phyloP scores from a whole-genome alignment of 1,140 invertebrate genomes.

The Drosophila pectinifera region DNA sequence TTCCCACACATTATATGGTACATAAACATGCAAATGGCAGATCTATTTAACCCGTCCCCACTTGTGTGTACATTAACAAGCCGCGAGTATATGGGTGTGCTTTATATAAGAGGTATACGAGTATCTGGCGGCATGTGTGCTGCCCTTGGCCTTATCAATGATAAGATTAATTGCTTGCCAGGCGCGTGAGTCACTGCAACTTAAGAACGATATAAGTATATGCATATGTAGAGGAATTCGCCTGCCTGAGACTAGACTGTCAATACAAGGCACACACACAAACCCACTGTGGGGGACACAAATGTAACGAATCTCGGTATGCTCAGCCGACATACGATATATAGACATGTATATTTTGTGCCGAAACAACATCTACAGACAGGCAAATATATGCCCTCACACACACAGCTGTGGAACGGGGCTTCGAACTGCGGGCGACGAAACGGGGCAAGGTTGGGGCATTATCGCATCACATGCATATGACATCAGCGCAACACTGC shows the following conservation, averaged over 20 bases:
- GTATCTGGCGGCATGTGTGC: slow-evolving; percentile 25
- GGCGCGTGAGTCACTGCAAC: slow-evolving; percentile 47
- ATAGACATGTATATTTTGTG: slow-evolving; percentile 14
- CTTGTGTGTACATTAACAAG: slow-evolving; percentile 49
- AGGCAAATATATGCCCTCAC: slow-evolving; percentile 13
- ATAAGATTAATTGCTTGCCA: slow-evolving; percentile 76
- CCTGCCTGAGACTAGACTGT: slow-evolving; percentile 39
- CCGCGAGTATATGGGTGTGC: not conserved
- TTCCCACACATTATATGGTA: slow-evolving; percentile 13
- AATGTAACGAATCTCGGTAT: slow-evolving; percentile 16
- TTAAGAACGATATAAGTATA: slow-evolving; percentile 20
- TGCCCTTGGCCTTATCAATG: slow-evolving; percentile 82
- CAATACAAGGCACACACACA: slow-evolving; percentile 11
- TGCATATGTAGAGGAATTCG: slow-evolving; percentile 39
- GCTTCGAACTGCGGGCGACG: slow-evolving; percentile 45
- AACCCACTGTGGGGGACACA: slow-evolving; percentile 7
- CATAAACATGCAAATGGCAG: slow-evolving; percentile 21
- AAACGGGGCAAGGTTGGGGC: slow-evolving; percentile 74
- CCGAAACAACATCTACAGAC: slow-evolving; percentile 32
- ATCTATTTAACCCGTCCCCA: slow-evolving; percentile 40
- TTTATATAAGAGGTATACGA: slow-evolving; percentile 18
- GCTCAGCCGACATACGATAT: slow-evolving; percentile 12
- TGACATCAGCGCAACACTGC: slow-evolving; percentile 69
- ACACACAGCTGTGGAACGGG: slow-evolving; percentile 30
- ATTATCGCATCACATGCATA: slow-evolving; percentile 82